Conservation (phyloP, 2,888 invertebrate genomes). For the Meandrusa payeni region DNA sequence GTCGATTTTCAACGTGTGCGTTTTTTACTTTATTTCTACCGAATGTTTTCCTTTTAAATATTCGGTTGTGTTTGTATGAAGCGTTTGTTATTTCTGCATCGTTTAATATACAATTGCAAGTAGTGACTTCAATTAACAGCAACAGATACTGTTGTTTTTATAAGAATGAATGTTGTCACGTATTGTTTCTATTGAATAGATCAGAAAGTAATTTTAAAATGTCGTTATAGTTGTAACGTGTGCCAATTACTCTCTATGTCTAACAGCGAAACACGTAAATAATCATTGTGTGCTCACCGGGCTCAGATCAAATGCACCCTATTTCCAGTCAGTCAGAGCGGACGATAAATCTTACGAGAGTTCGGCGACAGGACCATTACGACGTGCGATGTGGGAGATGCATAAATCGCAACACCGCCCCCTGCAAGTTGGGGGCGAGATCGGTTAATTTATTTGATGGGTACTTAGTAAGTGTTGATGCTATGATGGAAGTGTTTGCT, state of each 20-base stretch:
- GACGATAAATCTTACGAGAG: constrained; percentile 19
- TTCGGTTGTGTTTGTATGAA: no score
- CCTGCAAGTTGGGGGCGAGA: constrained; percentile 8
- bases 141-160: no score
- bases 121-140: no score
- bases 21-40: no score
- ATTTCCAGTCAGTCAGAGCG: constrained; percentile 21
- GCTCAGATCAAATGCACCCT: constrained; percentile 17
- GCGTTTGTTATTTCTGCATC: no score
- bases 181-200: no score
- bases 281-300: neutral
- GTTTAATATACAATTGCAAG: no score
- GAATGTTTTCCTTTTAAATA: no score
- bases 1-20: neutral
- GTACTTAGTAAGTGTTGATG: constrained; percentile 19
- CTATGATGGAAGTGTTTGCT: constrained; percentile 19
- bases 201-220: no score
- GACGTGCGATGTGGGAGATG: constrained; percentile 21
- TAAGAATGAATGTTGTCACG: no score
- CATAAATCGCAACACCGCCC: constrained; percentile 23
- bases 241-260: no score
- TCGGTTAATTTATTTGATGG: constrained; percentile 25
- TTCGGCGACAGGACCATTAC: constrained; percentile 24
- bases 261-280: constrained; percentile 2
- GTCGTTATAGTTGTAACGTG: no score